A percentile compares a stretch with the other conserved stretches of the same genome.
Conservation (phyloP, 2,888 invertebrate genomes). For the Eupithecia centaureata region DNA sequence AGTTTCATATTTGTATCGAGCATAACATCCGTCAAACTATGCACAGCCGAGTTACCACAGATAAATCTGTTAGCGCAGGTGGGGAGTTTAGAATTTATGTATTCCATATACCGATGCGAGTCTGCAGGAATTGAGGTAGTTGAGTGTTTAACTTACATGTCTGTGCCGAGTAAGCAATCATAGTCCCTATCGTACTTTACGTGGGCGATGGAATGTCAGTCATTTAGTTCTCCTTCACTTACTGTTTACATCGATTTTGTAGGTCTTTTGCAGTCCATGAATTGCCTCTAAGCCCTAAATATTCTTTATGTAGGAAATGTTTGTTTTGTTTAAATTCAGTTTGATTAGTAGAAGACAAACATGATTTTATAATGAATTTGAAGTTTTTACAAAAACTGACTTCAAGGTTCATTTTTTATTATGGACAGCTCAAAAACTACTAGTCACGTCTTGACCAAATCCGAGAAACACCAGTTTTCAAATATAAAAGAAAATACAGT, state of each 20-base stretch:
- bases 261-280: no score
- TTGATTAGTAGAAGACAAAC: no score
- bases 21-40: constrained; percentile 45
- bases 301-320: no score
- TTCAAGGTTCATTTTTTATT: no score
- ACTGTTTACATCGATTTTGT: neutral
- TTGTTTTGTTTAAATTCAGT: no score
- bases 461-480: no score
- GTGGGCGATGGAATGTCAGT: constrained; percentile 2
- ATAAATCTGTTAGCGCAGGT: constrained; percentile 51
- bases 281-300: no score
- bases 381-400: no score
- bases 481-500: no score
- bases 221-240: neutral
- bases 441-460: no score
- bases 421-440: no score
- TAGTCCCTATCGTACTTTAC: constrained; percentile 14
- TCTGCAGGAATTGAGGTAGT: constrained; percentile 36
- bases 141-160: constrained; percentile 39
- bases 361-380: no score
- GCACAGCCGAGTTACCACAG: constrained; percentile 38
- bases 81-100: constrained; percentile 45
- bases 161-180: constrained; percentile 30
- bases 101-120: constrained; percentile 42
- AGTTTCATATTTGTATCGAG: constrained; percentile 50